Evolutionary conservation across 2,888 invertebrate species (phyloP), one percentile per base, ranked within the genome.

Genomic region (Stenurella melanura): DNA sequence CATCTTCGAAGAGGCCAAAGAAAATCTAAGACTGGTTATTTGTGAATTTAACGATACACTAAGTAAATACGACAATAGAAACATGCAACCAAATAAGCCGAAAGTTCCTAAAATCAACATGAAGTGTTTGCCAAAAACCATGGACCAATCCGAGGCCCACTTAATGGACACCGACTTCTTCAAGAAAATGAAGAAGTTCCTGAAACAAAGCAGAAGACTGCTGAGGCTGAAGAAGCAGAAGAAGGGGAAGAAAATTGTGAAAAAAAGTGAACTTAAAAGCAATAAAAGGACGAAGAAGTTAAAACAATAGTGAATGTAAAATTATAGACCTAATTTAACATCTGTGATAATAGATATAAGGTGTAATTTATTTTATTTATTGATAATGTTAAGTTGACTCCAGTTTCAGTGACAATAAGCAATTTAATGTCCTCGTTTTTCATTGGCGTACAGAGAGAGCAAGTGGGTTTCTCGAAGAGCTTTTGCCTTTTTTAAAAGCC

Each of bases 161-260:
- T 91, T 92, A 78, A 91, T 92, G 81, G 94, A 94, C 85, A 91
- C 92, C 85, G 92, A 92, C 42, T 92, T 93, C 2, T 90, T 93
- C 74, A 91, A 91, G 80, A 91, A 91, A 11, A 93, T 93, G 85
- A 91, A 91, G 42, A 91, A 90, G 63, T 91, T 93, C 77, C 88
- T 94, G 11, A 91, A 74, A 38, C 75, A 77, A 15, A 82, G 82
- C 92, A 90, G 90, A n/a, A 15, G 87, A 38, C 91, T 92, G 6
- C 69, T 84, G 26, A 78, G 66, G 12, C 56, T 73, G 64, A 82
- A 81, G 63, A 77, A 72, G 30, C 66, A 73, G 21, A 78, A 68
- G 17, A 79, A 77, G 67, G 56, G 18, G 5, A 76, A 60, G 69
- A n/a, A 56, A 63, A 30, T 15, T 2, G 64, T 64, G n/a, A 67